Conservation (phyloP, 2,797 vertebrate species). For the Hoplostethus mediterraneus region DNA sequence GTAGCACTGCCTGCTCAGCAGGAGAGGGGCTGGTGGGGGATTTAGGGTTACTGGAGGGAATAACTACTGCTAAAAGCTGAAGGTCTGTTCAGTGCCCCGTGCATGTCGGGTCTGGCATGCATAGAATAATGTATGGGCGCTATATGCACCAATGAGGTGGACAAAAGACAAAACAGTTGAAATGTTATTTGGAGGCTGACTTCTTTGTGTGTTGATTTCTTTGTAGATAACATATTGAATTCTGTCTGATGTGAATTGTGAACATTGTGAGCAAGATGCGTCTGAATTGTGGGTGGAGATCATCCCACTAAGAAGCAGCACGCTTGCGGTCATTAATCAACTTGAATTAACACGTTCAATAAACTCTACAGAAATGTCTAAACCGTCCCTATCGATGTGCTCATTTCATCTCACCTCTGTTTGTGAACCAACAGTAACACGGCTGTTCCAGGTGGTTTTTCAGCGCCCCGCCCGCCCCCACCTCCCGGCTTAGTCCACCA, state of each 20-base stretch:
- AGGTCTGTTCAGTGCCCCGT: slow-evolving; percentile 51
- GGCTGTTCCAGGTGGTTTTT: slow-evolving; percentile 36
- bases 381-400: slow-evolving; percentile 11
- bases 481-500: slow-evolving; percentile 33
- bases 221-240: not conserved
- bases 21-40: slow-evolving; percentile 44
- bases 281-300: not conserved
- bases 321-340: slow-evolving; percentile 21
- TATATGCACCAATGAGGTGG: slow-evolving; percentile 3
- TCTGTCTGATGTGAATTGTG: slow-evolving; percentile 12
- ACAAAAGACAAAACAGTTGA: slow-evolving; percentile 12
- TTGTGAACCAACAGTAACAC: slow-evolving; percentile 1
- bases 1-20: slow-evolving; percentile 71
- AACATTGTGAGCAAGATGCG: slow-evolving; percentile 2
- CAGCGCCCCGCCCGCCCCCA: slow-evolving; percentile 18
- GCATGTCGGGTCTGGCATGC: slow-evolving; percentile 28
- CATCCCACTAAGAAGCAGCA: not conserved
- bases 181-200: slow-evolving; percentile 30
- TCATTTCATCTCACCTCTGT: not conserved
- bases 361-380: slow-evolving; percentile 26
- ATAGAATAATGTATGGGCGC: slow-evolving; percentile 3
- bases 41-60: slow-evolving; percentile 51
- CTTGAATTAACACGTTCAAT: not conserved
- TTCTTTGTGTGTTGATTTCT: slow-evolving; percentile 2
- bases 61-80: slow-evolving; percentile 52